These are phyloP conservation scores for Troides aeacus DNA, from an alignment of 2,888 invertebrate genomes.

Conservation along the genomic window DNA sequence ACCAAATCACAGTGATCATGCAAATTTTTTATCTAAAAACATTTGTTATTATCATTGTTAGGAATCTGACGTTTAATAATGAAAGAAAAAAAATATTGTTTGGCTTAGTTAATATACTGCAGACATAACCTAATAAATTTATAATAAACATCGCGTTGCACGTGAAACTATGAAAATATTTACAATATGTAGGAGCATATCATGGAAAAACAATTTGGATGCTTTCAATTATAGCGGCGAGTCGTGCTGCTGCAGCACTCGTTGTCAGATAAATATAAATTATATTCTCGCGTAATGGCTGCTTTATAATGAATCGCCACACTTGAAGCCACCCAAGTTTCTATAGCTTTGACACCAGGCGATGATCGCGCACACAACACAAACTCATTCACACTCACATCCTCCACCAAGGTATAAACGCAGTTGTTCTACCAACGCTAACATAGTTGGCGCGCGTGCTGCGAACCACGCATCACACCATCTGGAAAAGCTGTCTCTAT, in stretches of 20 bases:
- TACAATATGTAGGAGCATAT: constrained; percentile 14
- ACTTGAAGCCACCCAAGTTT: constrained; percentile 24
- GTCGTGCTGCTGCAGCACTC: neutral
- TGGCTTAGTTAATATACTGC: constrained; percentile 14
- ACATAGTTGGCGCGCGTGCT: constrained; percentile 73
- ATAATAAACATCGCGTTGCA: constrained; percentile 2
- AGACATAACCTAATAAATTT: constrained; percentile 10
- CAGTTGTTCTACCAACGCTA: constrained; percentile 79
- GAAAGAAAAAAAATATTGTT: constrained; percentile 1
- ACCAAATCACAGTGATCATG: constrained; percentile 23
- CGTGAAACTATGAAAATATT: constrained; percentile 19
- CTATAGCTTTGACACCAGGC: constrained; percentile 21
- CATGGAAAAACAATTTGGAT: constrained; percentile 22
- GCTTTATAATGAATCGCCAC: constrained; percentile 7
- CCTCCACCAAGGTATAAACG: constrained; percentile 77
- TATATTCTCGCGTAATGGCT: neutral
- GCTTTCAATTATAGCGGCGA: constrained; percentile 22
- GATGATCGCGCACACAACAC: constrained; percentile 37
- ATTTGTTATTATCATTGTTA: constrained; percentile 15
- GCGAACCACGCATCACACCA: constrained; percentile 73
- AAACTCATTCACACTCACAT: constrained; percentile 71
- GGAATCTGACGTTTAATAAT: constrained; percentile 9
- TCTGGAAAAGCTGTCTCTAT: constrained; percentile 66
- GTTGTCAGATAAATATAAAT: neutral
- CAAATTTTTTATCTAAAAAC: constrained; percentile 11